Conservation (phyloP, 2,888 invertebrate genomes). For the Synergus gifuensis region DNA sequence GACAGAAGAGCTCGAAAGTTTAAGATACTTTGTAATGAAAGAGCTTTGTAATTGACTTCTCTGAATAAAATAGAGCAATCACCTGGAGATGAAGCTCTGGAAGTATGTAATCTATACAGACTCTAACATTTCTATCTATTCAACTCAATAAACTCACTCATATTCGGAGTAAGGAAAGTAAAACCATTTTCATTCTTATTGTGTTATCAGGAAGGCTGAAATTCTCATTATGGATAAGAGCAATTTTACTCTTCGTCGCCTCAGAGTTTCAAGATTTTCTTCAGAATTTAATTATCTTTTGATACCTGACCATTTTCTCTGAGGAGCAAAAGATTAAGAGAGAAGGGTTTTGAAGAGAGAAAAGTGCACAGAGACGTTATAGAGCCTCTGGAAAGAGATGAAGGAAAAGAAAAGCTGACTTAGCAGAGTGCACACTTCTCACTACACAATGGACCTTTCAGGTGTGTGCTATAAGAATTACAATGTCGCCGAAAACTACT, state of each 20-base stretch:
- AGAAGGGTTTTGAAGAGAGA: conserved; percentile 21
- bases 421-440: conserved; percentile 63
- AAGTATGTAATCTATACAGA: conserved; percentile 5
- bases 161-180: background rate
- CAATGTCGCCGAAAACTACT: conserved; percentile 9
- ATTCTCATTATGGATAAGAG: background rate
- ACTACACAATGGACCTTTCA: conserved; percentile 49
- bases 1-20: conserved; percentile 53
- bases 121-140: background rate
- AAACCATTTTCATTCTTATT: background rate
- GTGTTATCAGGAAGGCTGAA: conserved; percentile 8
- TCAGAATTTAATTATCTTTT: conserved; percentile 25
- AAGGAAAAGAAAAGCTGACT: conserved; percentile 61
- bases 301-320: conserved; percentile 23
- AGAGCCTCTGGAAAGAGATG: conserved; percentile 38
- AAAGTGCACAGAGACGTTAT: conserved; percentile 35
- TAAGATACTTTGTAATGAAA: conserved; percentile 58
- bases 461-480: conserved; percentile 17
- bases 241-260: background rate
- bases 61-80: conserved; percentile 20
- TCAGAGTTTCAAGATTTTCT: conserved; percentile 15
- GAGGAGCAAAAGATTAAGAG: conserved; percentile 15
- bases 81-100: background rate
- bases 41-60: conserved; percentile 58
- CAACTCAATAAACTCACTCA: conserved; percentile 17